Conservation (phyloP, 2,797 vertebrate species). For the Protonibea diacanthus region DNA sequence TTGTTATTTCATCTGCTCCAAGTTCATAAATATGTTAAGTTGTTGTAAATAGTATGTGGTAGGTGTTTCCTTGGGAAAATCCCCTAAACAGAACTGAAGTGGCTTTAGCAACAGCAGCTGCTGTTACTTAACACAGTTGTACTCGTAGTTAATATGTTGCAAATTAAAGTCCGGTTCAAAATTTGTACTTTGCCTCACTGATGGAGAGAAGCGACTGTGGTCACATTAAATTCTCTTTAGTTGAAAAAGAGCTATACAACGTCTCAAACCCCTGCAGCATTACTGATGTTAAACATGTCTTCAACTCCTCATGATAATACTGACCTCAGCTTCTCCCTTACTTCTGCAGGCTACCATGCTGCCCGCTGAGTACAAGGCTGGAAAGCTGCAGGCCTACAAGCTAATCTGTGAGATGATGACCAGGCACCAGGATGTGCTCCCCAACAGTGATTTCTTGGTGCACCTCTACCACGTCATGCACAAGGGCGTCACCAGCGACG, state of each 20-base stretch:
- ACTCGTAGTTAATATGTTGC: neutral
- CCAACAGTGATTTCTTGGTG: conserved; percentile 95
- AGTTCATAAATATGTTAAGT: neutral
- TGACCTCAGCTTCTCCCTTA: neutral
- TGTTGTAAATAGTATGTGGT: neutral
- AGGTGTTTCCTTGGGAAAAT: neutral
- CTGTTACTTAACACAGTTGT: neutral
- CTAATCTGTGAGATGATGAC: conserved; percentile 99
- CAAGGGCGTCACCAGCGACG: conserved; percentile 92
- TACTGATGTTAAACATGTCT: neutral
- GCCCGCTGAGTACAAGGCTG: conserved; percentile 93
- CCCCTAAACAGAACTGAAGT: neutral
- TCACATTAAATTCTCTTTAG: neutral
- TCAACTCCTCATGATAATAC: neutral
- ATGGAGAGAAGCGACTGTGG: neutral
- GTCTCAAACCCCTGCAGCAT: neutral
- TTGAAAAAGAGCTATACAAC: neutral
- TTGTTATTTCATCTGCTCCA: neutral
- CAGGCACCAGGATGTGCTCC: conserved; percentile 95
- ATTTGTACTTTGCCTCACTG: neutral
- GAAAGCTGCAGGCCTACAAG: conserved; percentile 95
- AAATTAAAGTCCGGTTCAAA: neutral
- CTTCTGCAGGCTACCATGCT: conserved; percentile 90
- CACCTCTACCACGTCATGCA: conserved; percentile 97
- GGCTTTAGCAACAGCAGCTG: neutral